These are phyloP conservation scores for Piprites chloris DNA, from an alignment of 2,113 vertebrate species.

Conservation along the genomic window DNA sequence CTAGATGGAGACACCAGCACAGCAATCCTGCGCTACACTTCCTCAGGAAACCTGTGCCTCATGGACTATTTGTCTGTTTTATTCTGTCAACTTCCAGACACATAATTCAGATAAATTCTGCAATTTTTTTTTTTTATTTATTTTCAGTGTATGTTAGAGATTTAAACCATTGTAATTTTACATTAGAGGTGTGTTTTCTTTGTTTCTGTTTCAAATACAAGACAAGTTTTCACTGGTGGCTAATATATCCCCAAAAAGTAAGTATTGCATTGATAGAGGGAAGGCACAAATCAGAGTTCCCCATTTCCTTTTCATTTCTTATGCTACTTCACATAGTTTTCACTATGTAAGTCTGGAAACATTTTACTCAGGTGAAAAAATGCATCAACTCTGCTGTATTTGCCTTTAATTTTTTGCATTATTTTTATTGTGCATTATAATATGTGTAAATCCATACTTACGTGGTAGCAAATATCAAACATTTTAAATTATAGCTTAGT, in stretches of 20 bases:
- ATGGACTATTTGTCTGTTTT: slow-evolving; percentile 5
- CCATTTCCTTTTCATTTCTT: slow-evolving; percentile 20
- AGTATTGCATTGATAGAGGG: neutral
- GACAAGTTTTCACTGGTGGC: neutral
- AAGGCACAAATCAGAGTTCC: neutral
- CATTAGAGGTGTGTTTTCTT: neutral
- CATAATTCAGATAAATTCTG: slow-evolving; percentile 46
- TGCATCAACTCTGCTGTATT: neutral
- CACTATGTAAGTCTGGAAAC: neutral
- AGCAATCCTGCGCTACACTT: slow-evolving; percentile 16
- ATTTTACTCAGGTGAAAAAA: neutral
- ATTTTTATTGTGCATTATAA: neutral
- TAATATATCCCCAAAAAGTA: neutral
- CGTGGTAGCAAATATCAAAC: neutral
- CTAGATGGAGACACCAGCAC: neutral
- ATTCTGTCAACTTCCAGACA: slow-evolving; percentile 46
- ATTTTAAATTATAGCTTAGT: slow-evolving; percentile 18
- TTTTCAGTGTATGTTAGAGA: slow-evolving; percentile 45
- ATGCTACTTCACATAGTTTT: neutral
- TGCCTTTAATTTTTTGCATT: neutral
- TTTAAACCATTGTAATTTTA: slow-evolving; percentile 21
- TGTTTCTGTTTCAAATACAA: slow-evolving; percentile 28
- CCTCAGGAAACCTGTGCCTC: slow-evolving; percentile 32
- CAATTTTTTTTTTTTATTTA: neutral
- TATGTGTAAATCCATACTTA: neutral